A percentile compares a stretch with the other conserved stretches of the same genome.
Evolutionary conservation across 1,140 invertebrate species (phyloP).

Genomic region (Drosophila lini): DNA sequence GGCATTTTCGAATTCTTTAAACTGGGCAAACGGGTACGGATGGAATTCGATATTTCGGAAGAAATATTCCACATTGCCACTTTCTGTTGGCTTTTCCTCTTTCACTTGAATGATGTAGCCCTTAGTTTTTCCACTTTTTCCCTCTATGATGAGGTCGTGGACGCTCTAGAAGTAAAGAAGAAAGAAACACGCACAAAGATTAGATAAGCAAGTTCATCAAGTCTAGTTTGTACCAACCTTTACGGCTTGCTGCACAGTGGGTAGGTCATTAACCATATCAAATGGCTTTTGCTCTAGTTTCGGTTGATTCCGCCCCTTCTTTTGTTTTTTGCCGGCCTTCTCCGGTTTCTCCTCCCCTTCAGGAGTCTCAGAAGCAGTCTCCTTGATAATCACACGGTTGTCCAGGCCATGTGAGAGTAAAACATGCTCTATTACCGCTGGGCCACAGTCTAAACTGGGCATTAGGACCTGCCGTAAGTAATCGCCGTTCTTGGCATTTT

Average conservation of each 20-base stretch:
- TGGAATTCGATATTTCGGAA: slow-evolving; percentile 96
- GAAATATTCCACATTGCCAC: slow-evolving; percentile 87
- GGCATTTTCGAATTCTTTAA: slow-evolving; percentile 86
- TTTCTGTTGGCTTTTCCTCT: slow-evolving; percentile 89
- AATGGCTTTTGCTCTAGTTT: slow-evolving; percentile 86
- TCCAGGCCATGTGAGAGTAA: slow-evolving; percentile 90
- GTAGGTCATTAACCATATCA: slow-evolving; percentile 87
- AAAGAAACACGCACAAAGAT: background rate
- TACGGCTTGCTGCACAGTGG: slow-evolving; percentile 89
- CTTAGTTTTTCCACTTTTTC: slow-evolving; percentile 81
- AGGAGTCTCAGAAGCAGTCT: slow-evolving; percentile 32
- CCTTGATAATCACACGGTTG: slow-evolving; percentile 84
- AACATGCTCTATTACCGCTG: slow-evolving; percentile 95
- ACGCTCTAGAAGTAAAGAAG: slow-evolving; percentile 81
- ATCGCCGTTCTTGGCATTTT: slow-evolving; percentile 90
- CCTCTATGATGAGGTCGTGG: slow-evolving; percentile 67
- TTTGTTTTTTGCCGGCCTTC: slow-evolving; percentile 55
- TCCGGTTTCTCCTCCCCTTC: background rate
- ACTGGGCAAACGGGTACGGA: slow-evolving; percentile 92
- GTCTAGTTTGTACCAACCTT: slow-evolving; percentile 78
- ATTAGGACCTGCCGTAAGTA: slow-evolving; percentile 94
- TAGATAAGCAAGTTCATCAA: background rate
- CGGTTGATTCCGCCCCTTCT: slow-evolving; percentile 36
- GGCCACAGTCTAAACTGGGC: slow-evolving; percentile 94
- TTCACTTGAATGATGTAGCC: slow-evolving; percentile 95